Evolutionary conservation across 2,797 vertebrate species (phyloP), one percentile per base, ranked within the genome.

Genomic region (Antennarius maculatus): DNA sequence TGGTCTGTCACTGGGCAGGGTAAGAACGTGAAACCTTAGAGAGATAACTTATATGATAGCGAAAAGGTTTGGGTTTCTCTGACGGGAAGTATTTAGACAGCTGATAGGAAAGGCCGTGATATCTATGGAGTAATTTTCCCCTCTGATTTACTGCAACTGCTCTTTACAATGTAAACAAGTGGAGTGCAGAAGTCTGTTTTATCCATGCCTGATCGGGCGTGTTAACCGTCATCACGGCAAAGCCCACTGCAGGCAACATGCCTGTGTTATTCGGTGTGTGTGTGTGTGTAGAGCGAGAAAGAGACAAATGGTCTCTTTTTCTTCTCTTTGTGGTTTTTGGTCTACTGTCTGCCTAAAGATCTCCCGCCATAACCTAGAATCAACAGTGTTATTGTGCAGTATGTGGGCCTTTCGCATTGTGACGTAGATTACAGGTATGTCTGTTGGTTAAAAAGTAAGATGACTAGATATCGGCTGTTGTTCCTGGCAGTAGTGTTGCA

Each of bases 91-190:
- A 61, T 81, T 87, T 73, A 43, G 54, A 50, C 72, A 65, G 66
- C 75, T 86, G 73, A 77, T 66, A 28, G 75, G 71, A 83, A 77
- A 64, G 71, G 34, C 60, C 68, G 47, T 27, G 18, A 66, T 81
- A 66, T 69, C 41, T 73, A 61, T 52, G 18, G 53, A 68, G 74
- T 74, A 42, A 37, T 59, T 58, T 37, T 0, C 53, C 65, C 37
- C 17, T 45, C 48, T 53, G 57, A 82, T 82, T 87, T 74, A 77
- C 65, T 37, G 69, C 23, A 53, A 69, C 54, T 46, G 50, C 37
- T 57, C 34, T 64, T 48, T 59, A 31, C 1, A n/a, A 64, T 27
- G 16, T 73, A 66, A 73, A 69, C 67, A 75, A 66, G 54, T 34
- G n/a, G 6, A 6, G 18, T 34, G 39, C 15, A 29, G 18, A 27